phyloP scores from a whole-genome alignment of 1,140 invertebrate species.

The Formica exsecta region DNA sequence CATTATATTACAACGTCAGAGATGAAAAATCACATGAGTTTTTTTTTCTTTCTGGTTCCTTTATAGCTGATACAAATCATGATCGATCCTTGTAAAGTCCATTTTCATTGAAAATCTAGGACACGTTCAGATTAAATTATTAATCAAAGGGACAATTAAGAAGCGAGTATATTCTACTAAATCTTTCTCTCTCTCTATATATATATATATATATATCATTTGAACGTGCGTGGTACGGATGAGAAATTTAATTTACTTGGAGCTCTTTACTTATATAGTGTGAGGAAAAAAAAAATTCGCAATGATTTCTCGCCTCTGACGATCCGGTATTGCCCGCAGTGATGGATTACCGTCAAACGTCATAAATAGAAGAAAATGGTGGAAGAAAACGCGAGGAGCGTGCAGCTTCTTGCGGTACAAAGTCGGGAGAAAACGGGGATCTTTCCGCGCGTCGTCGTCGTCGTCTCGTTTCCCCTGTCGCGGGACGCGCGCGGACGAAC shows the following conservation, averaged over 20 bases:
- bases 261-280: no score
- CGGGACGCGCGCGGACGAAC: not conserved
- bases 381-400: not conserved
- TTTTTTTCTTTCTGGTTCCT: no score
- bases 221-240: no score
- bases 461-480: constrained; percentile 22
- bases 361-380: not conserved
- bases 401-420: constrained; percentile 2
- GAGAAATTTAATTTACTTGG: not conserved
- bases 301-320: not conserved
- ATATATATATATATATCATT: no score
- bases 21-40: no score
- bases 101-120: constrained; percentile 17
- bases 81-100: not conserved
- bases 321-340: no score
- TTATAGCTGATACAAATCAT: not conserved
- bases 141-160: not conserved
- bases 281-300: not conserved
- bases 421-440: not conserved
- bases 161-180: not conserved
- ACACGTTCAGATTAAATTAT: constrained; percentile 1
- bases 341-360: not conserved
- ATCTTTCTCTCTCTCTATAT: no score
- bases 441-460: constrained; percentile 53
- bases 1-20: no score